Evolutionary conservation across 2,797 vertebrate genomes (phyloP).

Genomic region (Karalla daura): DNA sequence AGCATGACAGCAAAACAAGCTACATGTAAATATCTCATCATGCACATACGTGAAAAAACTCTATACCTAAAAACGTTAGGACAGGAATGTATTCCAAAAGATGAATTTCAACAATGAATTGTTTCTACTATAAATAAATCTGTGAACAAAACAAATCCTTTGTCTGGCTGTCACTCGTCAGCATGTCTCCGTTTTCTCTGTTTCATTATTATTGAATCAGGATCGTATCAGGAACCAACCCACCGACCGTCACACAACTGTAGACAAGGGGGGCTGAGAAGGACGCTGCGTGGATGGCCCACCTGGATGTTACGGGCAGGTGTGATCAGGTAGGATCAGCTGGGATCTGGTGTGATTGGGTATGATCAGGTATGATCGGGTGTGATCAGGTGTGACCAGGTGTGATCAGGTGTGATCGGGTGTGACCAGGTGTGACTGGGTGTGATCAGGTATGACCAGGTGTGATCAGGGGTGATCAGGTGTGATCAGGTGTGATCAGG

Average conservation of each 20-base stretch:
- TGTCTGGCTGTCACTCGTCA: background rate
- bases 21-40: constrained; percentile 35
- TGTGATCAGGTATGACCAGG: no score
- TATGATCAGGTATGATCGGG: no score
- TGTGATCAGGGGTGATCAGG: no score
- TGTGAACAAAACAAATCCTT: background rate
- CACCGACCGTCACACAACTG: background rate
- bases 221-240: constrained; percentile 4
- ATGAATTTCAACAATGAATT: constrained; percentile 3
- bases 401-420: no score
- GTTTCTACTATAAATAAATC: constrained; percentile 8
- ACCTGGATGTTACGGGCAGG: background rate
- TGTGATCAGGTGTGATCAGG: no score
- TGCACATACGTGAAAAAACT: constrained; percentile 16
- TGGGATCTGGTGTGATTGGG: no score
- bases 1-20: constrained; percentile 24
- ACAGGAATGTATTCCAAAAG: constrained; percentile 15
- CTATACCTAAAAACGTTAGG: constrained; percentile 25
- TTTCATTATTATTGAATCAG: background rate
- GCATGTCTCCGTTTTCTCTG: background rate
- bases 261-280: constrained; percentile 16
- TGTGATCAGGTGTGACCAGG: no score
- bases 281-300: background rate
- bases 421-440: no score
- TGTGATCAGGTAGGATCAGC: background rate